Percentiles rank a stretch among this genome's conserved stretches.
These are phyloP conservation scores for Nephrotoma appendiculata DNA, from an alignment of 2,888 invertebrate species.

Conservation along the genomic window DNA sequence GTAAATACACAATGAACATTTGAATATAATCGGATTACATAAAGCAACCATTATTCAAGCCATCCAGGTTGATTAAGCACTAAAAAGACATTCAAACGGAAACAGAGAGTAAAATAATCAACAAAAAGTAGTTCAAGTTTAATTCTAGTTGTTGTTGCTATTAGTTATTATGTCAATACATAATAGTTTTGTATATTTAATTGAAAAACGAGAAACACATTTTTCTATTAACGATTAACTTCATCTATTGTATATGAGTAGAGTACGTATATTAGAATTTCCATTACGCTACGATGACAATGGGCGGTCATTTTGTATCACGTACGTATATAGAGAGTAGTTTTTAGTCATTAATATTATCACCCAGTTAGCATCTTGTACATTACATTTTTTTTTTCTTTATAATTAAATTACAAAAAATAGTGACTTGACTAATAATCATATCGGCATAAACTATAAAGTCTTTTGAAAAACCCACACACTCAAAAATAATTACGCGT, in stretches of 20 bases:
- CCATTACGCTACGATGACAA: not conserved
- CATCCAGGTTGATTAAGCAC: not conserved
- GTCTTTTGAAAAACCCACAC: not conserved
- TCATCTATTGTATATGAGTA: not conserved
- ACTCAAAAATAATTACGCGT: not conserved
- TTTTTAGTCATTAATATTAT: not conserved
- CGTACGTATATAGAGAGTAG: not conserved
- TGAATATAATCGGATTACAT: not conserved
- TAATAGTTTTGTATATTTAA: not conserved
- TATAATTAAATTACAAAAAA: not conserved
- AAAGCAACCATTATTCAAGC: not conserved
- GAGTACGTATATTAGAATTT: not conserved
- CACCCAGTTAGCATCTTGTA: not conserved
- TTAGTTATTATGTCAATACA: not conserved
- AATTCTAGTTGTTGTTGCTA: not conserved
- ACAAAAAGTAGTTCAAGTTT: not conserved
- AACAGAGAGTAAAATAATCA: not conserved
- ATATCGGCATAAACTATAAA: not conserved
- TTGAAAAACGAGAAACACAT: not conserved
- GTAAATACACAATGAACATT: not conserved
- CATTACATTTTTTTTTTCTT: not conserved
- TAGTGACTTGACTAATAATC: not conserved
- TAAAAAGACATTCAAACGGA: not conserved
- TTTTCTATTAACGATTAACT: not conserved
- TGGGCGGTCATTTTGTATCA: not conserved